Evolutionary conservation across 2,797 vertebrate species (phyloP), one percentile per base, ranked within the genome.

Genomic region (Amblyopsis hoosieri): DNA sequence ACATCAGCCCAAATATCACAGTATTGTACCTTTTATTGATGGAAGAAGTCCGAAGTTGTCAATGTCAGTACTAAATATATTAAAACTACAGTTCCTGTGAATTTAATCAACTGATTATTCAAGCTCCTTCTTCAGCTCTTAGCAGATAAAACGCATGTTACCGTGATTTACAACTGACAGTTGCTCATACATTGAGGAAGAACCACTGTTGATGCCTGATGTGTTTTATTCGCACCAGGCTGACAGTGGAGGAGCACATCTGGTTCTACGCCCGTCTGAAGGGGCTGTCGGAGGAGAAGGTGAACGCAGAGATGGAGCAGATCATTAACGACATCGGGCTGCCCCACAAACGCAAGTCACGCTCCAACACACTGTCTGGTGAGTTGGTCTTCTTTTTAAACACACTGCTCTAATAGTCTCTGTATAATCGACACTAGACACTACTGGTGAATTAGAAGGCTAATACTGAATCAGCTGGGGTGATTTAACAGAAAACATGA

Each of bases 241-340:
- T 99, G 81, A 99, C 97, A 0, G 97, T 99, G 0, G 97, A 99
- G 77, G 98, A 99, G 12, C 97, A 99, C 85, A 97, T 99, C 83
- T 99, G 98, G 97, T 99, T 99, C 89, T 99, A 99, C 0, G 97
- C 93, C 52, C 89, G 97, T 2, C 92, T 99, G 57, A 99, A 99
- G 81, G 98, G 98, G 2, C 92, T 99, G 17, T 75, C 96, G 0
- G 93, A 95, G 76, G 95, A 97, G 63, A 90, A 93, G 8, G 97
- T 99, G 78, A 96, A 95, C 78, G 83, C 93, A 0, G 97, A 99
- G 81, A 94, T 98, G 95, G 93, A 96, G 54, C 97, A 99, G 79
- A 99, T 99, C 64, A 92, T 95, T 33, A 80, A 86, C n/a, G 98
- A 99, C 60, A 94, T 98, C 0, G 96, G 96, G 23, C 86, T 99